Evolutionary conservation across 2,113 vertebrate genomes (phyloP), one percentile per base, ranked within the genome.

Genomic region (Mystacornis crossleyi): DNA sequence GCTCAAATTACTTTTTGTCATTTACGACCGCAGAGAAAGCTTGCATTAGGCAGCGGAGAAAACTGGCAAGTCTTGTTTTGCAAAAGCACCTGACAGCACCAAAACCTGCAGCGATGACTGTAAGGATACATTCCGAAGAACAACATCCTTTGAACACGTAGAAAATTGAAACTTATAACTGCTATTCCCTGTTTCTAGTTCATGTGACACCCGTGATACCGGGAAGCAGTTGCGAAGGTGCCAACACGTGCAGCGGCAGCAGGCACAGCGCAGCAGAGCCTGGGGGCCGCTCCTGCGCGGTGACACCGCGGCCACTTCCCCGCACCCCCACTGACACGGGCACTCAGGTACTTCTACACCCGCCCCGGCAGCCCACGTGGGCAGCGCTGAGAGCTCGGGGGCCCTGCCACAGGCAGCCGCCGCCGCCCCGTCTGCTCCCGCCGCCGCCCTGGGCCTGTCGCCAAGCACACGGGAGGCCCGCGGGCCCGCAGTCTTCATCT

Each of bases 131-230:
- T 1, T n/a, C 10, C 3, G 4, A 36, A 8, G 26, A 31, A 18
- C 54, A 43, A 16, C 18, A 4, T 15, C 33, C 15, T 54, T 18
- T 17, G 12, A 15, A 6, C 3, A n/a, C 1, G 13, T 0, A 42
- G 21, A 10, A 64, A 40, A 26, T 1, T 2, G 12, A 13, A 14
- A n/a, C n/a, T 2, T 0, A 0, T 4, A 18, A 10, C 9, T 3
- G 53, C 2, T 29, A 8, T 16, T 14, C 33, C 11, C 28, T 2
- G 0, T 6, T 26, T 23, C 45, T 13, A 21, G 24, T 4, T 18
- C 20, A 2, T 2, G 20, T 15, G 18, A 23, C 77, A 14, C 25
- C 8, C 14, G 12, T 3, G 5, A 1, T 1, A 16, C 0, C 1
- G 34, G 6, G 33, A 10, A 18, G 26, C 50, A 1, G 18, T 0